Evolutionary conservation across 2,888 invertebrate genomes (phyloP), one percentile per base, ranked within the genome.

Genomic region (Apeira syringaria): DNA sequence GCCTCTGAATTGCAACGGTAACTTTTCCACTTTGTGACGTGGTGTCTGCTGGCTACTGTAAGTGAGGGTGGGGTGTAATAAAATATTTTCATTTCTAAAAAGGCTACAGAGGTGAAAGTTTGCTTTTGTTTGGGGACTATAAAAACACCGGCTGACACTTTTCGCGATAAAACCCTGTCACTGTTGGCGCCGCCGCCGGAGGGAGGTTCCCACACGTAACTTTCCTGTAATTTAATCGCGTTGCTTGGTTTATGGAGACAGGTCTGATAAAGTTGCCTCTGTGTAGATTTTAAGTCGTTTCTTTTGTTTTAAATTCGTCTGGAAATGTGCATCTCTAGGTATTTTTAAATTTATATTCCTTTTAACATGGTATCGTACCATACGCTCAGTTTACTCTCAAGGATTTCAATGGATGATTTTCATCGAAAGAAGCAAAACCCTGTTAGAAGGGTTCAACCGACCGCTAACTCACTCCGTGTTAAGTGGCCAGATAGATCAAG

Each of bases 81-180:
- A 80, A 76, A 78, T 71, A 77, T 77, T 78, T 80, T 82, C 75
- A 78, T 73, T 70, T 60, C 65, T 65, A 57, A 64, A 78, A 80
- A 72, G 63, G 65, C 64, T 68, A 62, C 68, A 50, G 65, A 78
- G 80, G 80, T 79, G 76, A 81, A 78, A 82, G 77, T 79, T 84
- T 76, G 69, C 76, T 73, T 80, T 83, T 82, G 78, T 80, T 74
- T 69, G 68, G 67, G 56, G 64, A 68, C 70, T 66, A 74, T 80
- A 80, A 82, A 84, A 83, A 78, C 68, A 73, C 57, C 59, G 65
- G 68, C 69, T 77, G 83, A 81, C 86, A 82, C 72, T 79, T 80
- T 75, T 72, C 68, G 74, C 75, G 83, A 85, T 85, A 85, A 84
- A 81, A 65, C 64, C 67, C 71, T 76, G 81, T 77, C 79, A 74